Conservation (phyloP, 2,888 invertebrate genomes). For the Gastrophysa polygoni region DNA sequence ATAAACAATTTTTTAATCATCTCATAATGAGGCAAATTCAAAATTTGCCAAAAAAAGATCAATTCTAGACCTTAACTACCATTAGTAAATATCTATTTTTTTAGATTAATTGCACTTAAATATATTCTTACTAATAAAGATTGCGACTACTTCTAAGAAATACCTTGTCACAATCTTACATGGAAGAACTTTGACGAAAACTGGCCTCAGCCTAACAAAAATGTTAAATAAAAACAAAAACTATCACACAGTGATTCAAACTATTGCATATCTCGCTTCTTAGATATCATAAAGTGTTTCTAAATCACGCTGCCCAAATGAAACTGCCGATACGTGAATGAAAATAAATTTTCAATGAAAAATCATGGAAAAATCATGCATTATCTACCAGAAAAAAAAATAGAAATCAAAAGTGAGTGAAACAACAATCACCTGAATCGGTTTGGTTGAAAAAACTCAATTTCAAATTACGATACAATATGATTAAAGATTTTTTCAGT, state of each 20-base stretch:
- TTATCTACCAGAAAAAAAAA: too few species aligned
- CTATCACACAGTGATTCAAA: conserved; percentile 51
- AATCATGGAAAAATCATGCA: too few species aligned
- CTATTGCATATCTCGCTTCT: conserved; percentile 44
- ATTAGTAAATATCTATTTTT: conserved; percentile 56
- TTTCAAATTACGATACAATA: too few species aligned
- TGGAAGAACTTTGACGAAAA: conserved; percentile 58
- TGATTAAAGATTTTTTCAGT: too few species aligned
- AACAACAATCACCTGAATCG: too few species aligned
- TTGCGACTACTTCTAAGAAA: conserved; percentile 36
- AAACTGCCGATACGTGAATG: too few species aligned
- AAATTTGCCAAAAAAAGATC: conserved; percentile 47
- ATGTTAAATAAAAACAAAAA: conserved; percentile 48
- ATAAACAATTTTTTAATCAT: conserved; percentile 22
- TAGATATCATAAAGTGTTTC: too few species aligned
- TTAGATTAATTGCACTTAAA: conserved; percentile 59
- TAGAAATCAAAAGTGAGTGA: too few species aligned
- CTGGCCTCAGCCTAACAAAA: conserved; percentile 58
- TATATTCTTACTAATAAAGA: conserved; percentile 45
- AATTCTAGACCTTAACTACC: conserved; percentile 46
- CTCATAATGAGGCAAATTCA: conserved; percentile 40
- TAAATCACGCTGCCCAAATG: too few species aligned
- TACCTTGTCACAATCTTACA: conserved; percentile 44
- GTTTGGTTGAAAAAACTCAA: too few species aligned
- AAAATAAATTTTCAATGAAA: too few species aligned